Percentiles rank a stretch among this genome's conserved stretches.
phyloP scores from a whole-genome alignment of 2,113 vertebrate species.

The Tor tambroides region DNA sequence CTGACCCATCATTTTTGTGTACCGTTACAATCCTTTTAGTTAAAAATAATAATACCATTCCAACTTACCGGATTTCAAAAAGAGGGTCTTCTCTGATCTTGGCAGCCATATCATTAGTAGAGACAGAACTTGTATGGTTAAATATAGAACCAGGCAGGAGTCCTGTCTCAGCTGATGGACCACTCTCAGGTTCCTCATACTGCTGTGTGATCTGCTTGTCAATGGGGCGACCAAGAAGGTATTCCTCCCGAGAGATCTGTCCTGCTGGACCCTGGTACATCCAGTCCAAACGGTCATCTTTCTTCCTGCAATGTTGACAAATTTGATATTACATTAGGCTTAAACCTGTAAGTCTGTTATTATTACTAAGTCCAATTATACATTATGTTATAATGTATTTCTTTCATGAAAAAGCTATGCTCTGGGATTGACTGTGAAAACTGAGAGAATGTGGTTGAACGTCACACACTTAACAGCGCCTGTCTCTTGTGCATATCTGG shows the following conservation, averaged over 20 bases:
- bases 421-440: background rate
- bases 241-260: conserved; percentile 93
- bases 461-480: conserved; percentile 85
- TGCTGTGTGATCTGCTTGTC: conserved; percentile 93
- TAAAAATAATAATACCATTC: background rate
- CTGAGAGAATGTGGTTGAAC: background rate
- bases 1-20: background rate
- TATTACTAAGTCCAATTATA: background rate
- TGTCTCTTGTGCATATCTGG: conserved; percentile 85
- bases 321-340: background rate
- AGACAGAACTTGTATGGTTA: conserved; percentile 77
- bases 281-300: conserved; percentile 96
- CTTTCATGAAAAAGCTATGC: background rate
- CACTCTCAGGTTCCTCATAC: conserved; percentile 83
- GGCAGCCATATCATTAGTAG: conserved; percentile 89
- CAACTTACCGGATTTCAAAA: conserved; percentile 88
- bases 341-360: background rate
- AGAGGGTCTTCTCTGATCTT: conserved; percentile 97
- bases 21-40: background rate
- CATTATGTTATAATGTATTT: background rate
- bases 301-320: conserved; percentile 76
- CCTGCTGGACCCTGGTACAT: conserved; percentile 97
- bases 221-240: conserved; percentile 91
- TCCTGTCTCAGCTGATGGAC: conserved; percentile 85
- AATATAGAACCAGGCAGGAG: conserved; percentile 94